Evolutionary conservation across 2,888 invertebrate species (phyloP), one percentile per base, ranked within the genome.

Genomic region (Phengaris alcon): DNA sequence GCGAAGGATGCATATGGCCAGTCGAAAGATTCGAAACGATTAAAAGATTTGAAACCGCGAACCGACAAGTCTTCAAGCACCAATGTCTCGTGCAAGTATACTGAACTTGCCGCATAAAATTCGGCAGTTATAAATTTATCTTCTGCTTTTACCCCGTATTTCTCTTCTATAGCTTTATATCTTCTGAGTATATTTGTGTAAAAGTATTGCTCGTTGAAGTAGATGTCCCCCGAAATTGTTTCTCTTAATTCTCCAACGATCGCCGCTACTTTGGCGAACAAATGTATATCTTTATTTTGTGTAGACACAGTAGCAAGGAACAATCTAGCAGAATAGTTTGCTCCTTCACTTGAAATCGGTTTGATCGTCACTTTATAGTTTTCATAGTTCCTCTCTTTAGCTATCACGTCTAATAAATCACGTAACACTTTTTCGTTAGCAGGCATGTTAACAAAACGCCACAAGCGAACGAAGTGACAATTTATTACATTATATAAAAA

Each of bases 261-360:
- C 0, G 74, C 77, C 2, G 82, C 81, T 0, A 81, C 77, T 73
- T 81, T 81, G 13, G 77, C 78, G 68, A 80, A 81, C 7, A 81
- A 44, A n/a, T 78, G 77, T 3, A 80, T 22, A 7, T 80, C 81
- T 7, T 81, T 79, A 74, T 81, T 81, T 15, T 79, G 76, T 12
- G 80, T 81, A 5, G 80, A 79, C 64, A 88, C 75, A 12, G 78
- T 83, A 6, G 81, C 82, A n/a, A 79, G 77, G 74, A 80, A 84
- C 0, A 88, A 76, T 10, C 77, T 78, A 5, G 87, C 85, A 2
- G 85, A 84, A 78, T 84, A 88, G 77, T 87, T 88, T 0, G 85
- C 87, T 1, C 88, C 88, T 2, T 80, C 85, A 5, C 81, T 84
- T 10, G 81, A 81, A 13, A 84, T 79, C 6, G 83, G 79, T 10